A percentile compares a stretch with the other conserved stretches of the same genome.
These are phyloP conservation scores for Hippoglossus stenolepis DNA, from an alignment of 2,113 vertebrate species.

Conservation along the genomic window DNA sequence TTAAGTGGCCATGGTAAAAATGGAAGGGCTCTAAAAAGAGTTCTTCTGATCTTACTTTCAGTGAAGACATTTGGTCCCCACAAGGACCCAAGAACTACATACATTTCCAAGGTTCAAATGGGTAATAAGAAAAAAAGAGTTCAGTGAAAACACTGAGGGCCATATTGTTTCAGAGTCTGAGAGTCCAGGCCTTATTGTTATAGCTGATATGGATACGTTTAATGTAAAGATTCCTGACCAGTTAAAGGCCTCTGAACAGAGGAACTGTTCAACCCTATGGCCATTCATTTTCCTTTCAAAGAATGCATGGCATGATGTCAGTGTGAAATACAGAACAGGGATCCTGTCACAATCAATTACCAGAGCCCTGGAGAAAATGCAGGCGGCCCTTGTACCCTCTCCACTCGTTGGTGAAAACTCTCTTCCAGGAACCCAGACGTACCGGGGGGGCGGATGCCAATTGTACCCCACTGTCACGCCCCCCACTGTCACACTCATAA, in stretches of 20 bases:
- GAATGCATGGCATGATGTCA: constrained; percentile 67
- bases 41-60: not conserved
- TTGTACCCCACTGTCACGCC: not conserved
- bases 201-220: constrained; percentile 8
- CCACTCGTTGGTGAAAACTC: constrained; percentile 41
- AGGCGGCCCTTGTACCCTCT: constrained; percentile 42
- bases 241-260: constrained; percentile 60
- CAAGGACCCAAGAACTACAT: not conserved
- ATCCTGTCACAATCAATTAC: constrained; percentile 72
- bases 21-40: not conserved
- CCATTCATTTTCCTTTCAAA: constrained; percentile 47
- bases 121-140: not conserved
- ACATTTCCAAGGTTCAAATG: constrained; percentile 6
- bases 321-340: constrained; percentile 69
- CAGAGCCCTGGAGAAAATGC: constrained; percentile 53
- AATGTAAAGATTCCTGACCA: constrained; percentile 47
- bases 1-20: not conserved
- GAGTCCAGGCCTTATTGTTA: constrained; percentile 6
- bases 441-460: constrained; percentile 10
- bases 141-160: not conserved
- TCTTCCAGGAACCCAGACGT: constrained; percentile 28
- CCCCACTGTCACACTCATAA: no score
- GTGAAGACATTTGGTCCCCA: not conserved
- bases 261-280: constrained; percentile 51
- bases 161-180: not conserved